These are phyloP conservation scores for Sinella curviseta DNA, from an alignment of 1,140 invertebrate genomes.

Conservation along the genomic window DNA sequence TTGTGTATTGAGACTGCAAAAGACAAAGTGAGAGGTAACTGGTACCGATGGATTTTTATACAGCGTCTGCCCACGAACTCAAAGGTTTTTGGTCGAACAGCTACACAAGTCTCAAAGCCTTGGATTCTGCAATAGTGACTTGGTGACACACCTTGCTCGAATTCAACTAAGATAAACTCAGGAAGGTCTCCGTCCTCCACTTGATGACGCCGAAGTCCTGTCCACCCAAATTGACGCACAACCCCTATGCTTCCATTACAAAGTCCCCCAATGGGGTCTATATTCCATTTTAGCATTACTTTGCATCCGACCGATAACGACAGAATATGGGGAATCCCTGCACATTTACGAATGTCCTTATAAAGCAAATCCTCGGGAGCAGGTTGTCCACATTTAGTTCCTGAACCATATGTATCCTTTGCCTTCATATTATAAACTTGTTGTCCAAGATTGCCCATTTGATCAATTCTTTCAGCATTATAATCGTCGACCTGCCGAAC, in stretches of 20 bases:
- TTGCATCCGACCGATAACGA: background rate
- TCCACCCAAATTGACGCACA: background rate
- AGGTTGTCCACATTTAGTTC: background rate
- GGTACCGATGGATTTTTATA: background rate
- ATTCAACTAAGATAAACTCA: background rate
- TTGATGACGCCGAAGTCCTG: background rate
- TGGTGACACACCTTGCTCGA: background rate
- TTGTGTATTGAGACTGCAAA: background rate
- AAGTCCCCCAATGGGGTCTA: background rate
- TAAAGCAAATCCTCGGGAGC: background rate
- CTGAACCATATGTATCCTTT: background rate
- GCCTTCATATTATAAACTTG: background rate
- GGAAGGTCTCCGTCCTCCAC: background rate
- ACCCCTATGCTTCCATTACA: background rate
- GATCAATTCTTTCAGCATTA: background rate
- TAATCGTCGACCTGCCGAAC: background rate
- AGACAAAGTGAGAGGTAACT: background rate
- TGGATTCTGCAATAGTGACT: background rate
- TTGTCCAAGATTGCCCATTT: background rate
- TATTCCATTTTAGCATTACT: background rate
- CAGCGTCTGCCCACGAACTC: background rate
- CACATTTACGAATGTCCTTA: background rate
- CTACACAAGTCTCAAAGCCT: background rate
- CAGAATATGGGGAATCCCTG: background rate
- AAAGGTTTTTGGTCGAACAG: background rate